phyloP scores from a whole-genome alignment of 1,140 invertebrate species.

The Microplitis demolitor region DNA sequence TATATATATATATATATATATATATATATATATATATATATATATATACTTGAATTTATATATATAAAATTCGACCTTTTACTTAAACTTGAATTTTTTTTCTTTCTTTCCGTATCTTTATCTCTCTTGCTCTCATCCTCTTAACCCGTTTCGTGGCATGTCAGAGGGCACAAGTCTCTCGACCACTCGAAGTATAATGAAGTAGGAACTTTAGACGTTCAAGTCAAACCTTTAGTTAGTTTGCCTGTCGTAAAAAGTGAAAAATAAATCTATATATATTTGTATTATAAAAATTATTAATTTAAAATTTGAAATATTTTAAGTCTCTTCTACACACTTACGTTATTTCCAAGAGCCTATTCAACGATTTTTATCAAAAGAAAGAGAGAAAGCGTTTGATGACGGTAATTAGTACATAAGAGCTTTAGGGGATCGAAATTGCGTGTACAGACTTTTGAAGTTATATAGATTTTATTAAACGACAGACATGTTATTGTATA shows the following conservation, averaged over 20 bases:
- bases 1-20: no score
- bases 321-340: constrained; percentile 4
- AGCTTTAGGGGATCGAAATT: constrained; percentile 43
- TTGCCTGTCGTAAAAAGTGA: not conserved
- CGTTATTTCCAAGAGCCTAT: constrained; percentile 38
- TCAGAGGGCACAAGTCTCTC: constrained; percentile 2
- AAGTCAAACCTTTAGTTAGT: not conserved
- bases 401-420: constrained; percentile 60
- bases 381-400: constrained; percentile 44
- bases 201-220: constrained; percentile 34
- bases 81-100: constrained; percentile 29
- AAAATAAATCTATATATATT: not conserved
- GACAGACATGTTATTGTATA: no score
- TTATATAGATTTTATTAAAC: not conserved
- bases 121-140: constrained; percentile 35
- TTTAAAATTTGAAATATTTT: not conserved
- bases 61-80: constrained; percentile 27
- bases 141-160: constrained; percentile 47
- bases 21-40: no score
- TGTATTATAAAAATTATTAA: not conserved
- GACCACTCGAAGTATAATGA: constrained; percentile 36
- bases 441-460: constrained; percentile 43
- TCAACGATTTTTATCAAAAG: constrained; percentile 46
- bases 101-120: constrained; percentile 19
- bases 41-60: not conserved